Conservation (phyloP, 2,113 vertebrate genomes). For the Physeter macrocephalus region DNA sequence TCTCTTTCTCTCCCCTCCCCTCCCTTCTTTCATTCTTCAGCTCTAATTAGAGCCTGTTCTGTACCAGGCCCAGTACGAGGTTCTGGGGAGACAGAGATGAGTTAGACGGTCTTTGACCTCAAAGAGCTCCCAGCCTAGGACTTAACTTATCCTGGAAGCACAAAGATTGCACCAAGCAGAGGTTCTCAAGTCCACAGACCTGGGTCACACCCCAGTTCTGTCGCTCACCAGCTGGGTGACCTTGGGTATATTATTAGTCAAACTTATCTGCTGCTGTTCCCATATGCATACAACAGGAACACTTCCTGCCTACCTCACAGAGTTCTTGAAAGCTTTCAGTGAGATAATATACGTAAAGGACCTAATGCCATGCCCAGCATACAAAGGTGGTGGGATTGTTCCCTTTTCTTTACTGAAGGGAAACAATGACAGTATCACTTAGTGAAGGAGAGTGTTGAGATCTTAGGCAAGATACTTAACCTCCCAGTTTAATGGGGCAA, state of each 20-base stretch:
- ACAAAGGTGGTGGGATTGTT: neutral
- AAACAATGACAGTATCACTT: neutral
- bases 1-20: neutral
- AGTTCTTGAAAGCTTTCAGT: neutral
- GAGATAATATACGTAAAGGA: neutral
- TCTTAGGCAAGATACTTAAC: neutral
- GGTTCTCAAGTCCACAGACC: neutral
- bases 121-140: neutral
- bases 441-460: neutral
- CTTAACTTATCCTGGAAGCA: neutral
- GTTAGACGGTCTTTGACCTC: accelerated
- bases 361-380: too few species aligned
- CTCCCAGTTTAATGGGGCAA: too few species aligned
- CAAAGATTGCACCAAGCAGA: too few species aligned
- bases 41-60: neutral
- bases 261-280: neutral
- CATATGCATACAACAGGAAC: neutral
- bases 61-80: too few species aligned
- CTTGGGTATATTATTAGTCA: neutral
- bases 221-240: neutral
- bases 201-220: neutral
- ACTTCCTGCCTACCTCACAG: neutral
- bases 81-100: neutral
- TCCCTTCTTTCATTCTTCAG: neutral
- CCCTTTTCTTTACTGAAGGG: neutral